Conservation (phyloP, 2,113 vertebrate species). For the Actinemys pallida region DNA sequence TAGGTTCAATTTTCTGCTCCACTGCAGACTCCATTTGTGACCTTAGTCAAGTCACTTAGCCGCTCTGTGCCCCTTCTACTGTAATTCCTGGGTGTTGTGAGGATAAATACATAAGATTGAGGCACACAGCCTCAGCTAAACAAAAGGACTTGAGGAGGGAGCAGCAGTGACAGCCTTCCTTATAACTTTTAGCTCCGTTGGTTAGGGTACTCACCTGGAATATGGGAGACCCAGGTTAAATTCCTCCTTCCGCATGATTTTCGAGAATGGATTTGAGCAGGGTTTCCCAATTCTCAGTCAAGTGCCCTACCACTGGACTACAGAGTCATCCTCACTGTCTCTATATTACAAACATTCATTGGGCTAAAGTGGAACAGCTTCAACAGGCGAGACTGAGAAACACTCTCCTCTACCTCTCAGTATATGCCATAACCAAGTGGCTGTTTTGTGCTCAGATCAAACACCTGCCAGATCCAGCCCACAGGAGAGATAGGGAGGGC, state of each 20-base stretch:
- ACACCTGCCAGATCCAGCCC: background rate
- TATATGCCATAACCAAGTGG: background rate
- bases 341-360: background rate
- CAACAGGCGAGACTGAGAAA: background rate
- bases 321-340: background rate
- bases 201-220: background rate
- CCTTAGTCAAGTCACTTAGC: background rate
- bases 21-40: background rate
- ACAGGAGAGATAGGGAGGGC: background rate
- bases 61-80: background rate
- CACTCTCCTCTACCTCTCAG: background rate
- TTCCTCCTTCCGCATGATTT: background rate
- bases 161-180: background rate
- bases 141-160: background rate
- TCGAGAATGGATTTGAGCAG: background rate
- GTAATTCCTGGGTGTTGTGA: background rate
- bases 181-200: background rate
- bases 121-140: background rate
- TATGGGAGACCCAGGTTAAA: background rate
- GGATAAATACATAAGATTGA: background rate
- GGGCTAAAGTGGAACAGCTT: background rate
- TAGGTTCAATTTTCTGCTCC: background rate
- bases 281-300: background rate
- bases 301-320: background rate
- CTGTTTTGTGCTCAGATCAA: background rate